Evolutionary conservation across 1,140 invertebrate species (phyloP), one percentile per base, ranked within the genome.

Genomic region (Maconellicoccus hirsutus): DNA sequence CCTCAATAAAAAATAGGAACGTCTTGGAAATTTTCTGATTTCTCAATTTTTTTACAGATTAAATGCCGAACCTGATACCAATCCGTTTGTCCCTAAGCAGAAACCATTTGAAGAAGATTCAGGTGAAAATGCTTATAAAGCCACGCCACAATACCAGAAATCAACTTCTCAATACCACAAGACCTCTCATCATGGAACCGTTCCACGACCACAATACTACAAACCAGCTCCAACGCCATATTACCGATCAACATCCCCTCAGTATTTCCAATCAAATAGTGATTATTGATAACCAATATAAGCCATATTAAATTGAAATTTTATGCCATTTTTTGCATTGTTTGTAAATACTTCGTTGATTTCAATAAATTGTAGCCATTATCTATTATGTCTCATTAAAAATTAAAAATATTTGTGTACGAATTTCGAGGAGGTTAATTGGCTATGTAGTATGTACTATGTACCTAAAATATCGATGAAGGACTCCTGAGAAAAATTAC

Each of bases 41-140:
- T 38, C n/a, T 71, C 74, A 75, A 78, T 71, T 75, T 73, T 72
- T 70, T 82, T 82, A 66, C 79, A 91, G 89, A 70, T 79, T 91
- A 63, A 92, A 92, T 75, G 83, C 86, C 71, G 89, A 92, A 78
- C 89, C 89, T 0, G 76, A 85, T 61, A 89, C 89, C 75, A 92
- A 91, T 80, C 90, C 89, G 0, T 91, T 89, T 76, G 81, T 86
- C 27, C 87, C 87, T 16, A 89, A 89, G 75, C 83, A 83, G 12
- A 87, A 89, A 74, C 82, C 83, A 12, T 70, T 72, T 33, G 75
- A 76, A 71, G 72, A 72, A 66, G 25, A 10, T 23, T 3, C 16
- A 19, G 61, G n/a, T 16, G 6, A 61, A 0, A 42, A 70, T 22
- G 61, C 61, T 19, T 66, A 26, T 22, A 26, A 66, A 25, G 61